These are phyloP conservation scores for Epinotia bilunana DNA, from an alignment of 2,888 invertebrate genomes.

Conservation along the genomic window DNA sequence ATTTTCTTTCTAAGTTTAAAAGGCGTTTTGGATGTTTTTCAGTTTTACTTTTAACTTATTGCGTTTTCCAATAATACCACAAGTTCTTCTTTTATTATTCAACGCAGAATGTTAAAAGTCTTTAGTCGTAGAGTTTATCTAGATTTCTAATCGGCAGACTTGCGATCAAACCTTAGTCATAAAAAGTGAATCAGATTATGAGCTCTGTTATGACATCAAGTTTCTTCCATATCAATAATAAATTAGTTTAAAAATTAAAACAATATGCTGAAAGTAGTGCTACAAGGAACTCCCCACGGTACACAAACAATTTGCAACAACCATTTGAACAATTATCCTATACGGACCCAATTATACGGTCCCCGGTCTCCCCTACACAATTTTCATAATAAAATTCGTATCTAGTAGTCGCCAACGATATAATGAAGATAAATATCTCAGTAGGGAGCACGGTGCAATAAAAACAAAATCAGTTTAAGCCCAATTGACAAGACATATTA, in stretches of 20 bases:
- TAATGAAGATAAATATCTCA: constrained; percentile 82
- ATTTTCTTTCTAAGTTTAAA: neutral
- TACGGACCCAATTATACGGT: constrained; percentile 74
- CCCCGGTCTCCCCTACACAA: constrained; percentile 69
- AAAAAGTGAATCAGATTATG: neutral
- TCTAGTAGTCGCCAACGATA: constrained; percentile 71
- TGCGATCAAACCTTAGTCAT: neutral
- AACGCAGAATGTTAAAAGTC: no score
- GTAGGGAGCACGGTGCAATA: constrained; percentile 73
- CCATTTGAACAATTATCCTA: constrained; percentile 79
- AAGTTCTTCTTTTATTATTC: no score
- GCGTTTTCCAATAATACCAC: no score
- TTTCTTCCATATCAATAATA: constrained; percentile 11
- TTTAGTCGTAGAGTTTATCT: no score
- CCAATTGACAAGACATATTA: constrained; percentile 79
- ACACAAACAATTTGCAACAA: constrained; percentile 69
- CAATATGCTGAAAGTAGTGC: constrained; percentile 34
- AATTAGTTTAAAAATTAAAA: constrained; percentile 21
- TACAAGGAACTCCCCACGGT: constrained; percentile 59
- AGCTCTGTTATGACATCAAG: constrained; percentile 4
- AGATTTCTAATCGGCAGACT: neutral
- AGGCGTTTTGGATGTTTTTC: neutral
- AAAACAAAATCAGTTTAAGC: constrained; percentile 81
- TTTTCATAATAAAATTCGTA: constrained; percentile 78
- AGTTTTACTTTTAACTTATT: neutral